Conservation (phyloP, 2,113 vertebrate genomes). For the Laticauda laticaudata region DNA sequence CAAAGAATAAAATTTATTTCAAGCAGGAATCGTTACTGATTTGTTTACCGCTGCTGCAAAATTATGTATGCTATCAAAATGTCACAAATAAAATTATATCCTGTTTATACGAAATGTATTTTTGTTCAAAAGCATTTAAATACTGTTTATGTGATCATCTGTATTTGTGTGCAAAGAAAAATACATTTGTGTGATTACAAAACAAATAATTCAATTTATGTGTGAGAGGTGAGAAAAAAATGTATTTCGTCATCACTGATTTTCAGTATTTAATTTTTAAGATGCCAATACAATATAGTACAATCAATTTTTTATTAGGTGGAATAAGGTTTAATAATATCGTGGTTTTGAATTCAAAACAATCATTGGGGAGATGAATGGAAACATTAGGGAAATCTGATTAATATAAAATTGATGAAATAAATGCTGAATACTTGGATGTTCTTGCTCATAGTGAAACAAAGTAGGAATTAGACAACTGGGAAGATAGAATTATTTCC, state of each 20-base stretch:
- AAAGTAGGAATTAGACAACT: neutral
- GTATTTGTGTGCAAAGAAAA: neutral
- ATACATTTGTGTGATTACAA: neutral
- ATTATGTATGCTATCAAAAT: slow-evolving; percentile 43
- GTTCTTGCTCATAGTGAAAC: neutral
- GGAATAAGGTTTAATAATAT: neutral
- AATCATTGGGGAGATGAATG: neutral
- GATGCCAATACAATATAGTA: neutral
- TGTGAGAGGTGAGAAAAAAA: neutral
- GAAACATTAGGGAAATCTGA: neutral
- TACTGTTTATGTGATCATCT: neutral
- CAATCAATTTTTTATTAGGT: neutral
- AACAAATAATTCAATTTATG: neutral
- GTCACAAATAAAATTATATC: slow-evolving; percentile 26
- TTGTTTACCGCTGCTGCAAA: slow-evolving; percentile 48
- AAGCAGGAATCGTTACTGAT: slow-evolving; percentile 15
- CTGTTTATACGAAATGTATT: neutral
- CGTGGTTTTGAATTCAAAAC: neutral
- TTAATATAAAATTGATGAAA: neutral
- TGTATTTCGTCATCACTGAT: neutral
- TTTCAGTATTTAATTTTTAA: neutral
- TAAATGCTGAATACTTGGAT: neutral
- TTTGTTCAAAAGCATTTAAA: neutral
- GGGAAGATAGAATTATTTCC: neutral
- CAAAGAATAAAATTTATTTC: slow-evolving; percentile 40